Evolutionary conservation across 2,113 vertebrate species (phyloP).

Genomic region (Nymphicus hollandicus): DNA sequence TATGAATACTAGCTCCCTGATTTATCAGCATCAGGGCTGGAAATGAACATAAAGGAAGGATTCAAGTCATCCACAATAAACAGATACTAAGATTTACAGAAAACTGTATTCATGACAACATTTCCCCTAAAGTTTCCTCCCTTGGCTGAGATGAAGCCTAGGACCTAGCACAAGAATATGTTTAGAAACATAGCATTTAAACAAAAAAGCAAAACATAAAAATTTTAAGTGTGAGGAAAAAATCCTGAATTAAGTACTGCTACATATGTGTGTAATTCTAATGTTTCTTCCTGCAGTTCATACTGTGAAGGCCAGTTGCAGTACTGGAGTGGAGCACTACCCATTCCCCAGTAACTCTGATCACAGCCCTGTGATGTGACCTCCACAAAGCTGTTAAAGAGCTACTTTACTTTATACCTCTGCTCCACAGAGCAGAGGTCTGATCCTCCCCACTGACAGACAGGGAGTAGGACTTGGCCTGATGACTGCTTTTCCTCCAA

Average conservation of each 20-base stretch:
- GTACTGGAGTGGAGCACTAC: background rate
- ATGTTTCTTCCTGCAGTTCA: background rate
- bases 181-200: background rate
- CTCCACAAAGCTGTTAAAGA: accelerated
- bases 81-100: background rate
- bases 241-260: background rate
- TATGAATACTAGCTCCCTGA: background rate
- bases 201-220: background rate
- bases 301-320: background rate
- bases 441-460: background rate
- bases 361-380: accelerated
- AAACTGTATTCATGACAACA: background rate
- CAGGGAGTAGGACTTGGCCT: background rate
- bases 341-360: background rate
- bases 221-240: background rate
- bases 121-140: background rate
- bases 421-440: background rate
- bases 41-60: background rate
- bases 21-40: background rate
- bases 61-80: background rate
- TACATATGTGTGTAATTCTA: background rate
- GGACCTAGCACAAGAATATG: background rate
- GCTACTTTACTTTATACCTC: too few species aligned
- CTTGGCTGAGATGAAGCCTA: background rate
- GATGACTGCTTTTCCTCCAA: background rate